Evolutionary conservation across 92 coral and sea anemone species (phyloP).

Genomic region (Epizoanthus fatuus): DNA sequence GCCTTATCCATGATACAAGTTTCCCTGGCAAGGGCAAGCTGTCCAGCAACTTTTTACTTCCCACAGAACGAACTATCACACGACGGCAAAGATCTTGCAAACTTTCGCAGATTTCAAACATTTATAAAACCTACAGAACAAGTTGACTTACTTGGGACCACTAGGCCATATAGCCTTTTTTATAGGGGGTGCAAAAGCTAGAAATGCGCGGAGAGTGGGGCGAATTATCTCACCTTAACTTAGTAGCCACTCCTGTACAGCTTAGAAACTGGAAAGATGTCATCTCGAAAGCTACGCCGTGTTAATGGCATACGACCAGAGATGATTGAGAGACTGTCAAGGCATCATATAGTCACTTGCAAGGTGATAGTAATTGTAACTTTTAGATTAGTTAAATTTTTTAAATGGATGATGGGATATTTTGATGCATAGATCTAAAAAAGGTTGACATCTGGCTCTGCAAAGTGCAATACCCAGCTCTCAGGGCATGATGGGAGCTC

Average conservation of each 20-base stretch:
- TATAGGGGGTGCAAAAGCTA: too few species aligned
- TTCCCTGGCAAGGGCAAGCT: conserved; percentile 81
- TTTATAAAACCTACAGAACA: conserved; percentile 8
- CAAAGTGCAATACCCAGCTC: too few species aligned
- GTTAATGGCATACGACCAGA: conserved; percentile 76
- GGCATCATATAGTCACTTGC: conserved; percentile 78
- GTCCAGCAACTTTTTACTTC: conserved; percentile 77
- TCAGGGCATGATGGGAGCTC: too few species aligned
- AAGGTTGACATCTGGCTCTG: too few species aligned
- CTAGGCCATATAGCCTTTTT: too few species aligned
- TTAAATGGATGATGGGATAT: neutral
- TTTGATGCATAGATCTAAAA: too few species aligned
- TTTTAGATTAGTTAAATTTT: neutral
- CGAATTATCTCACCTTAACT: neutral
- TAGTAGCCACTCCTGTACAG: conserved; percentile 12
- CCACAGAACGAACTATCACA: conserved; percentile 76
- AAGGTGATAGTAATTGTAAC: conserved; percentile 63
- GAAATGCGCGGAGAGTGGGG: too few species aligned
- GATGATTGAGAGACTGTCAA: conserved; percentile 73
- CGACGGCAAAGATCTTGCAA: conserved; percentile 92
- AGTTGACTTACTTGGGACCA: too few species aligned
- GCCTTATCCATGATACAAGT: conserved; percentile 75
- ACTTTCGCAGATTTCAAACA: conserved; percentile 81
- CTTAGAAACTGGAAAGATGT: conserved; percentile 36
- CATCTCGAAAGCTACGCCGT: conserved; percentile 88